Evolutionary conservation across 2,113 vertebrate species (phyloP), one percentile per base, ranked within the genome.

Genomic region (Trematocara variabile): DNA sequence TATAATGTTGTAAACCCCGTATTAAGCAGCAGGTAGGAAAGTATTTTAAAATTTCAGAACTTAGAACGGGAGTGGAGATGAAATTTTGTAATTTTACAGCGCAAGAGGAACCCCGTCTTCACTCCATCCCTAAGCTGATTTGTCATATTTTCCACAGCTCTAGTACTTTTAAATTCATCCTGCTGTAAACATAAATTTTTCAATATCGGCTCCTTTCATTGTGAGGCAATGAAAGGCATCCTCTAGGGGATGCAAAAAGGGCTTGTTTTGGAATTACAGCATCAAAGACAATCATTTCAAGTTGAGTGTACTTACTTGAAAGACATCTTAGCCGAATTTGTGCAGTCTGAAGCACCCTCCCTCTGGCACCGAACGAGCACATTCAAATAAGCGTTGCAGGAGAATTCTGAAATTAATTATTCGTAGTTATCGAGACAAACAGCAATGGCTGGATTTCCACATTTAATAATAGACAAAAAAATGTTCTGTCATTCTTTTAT

Each of bases 401-500:
- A n/a, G 20, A 39, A 22, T 50, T 16, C 4, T 2, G 0, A 82
- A 39, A n/a, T 54, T 30, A 77, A 33, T 48, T 41, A 25, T 30
- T 56, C 4, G 39, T 4, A 79, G 6, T 58, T 12, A 88, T 25
- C 4, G n/a, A 85, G 33, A 79, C 48, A 80, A 79, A 94, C 77
- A 86, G 41, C 78, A 48, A 34, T 1, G 54, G 33, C 9, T 82
- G 90, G 84, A 90, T 96, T 95, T 96, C 94, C 87, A 94, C 93
- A 92, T 98, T 98, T 98, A 98, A 98, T 98, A 98, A 95, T 94
- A 95, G 94, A 96, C 95, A 95, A 96, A 75, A 63, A 63, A 97
- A 94, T 89, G 94, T 92, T 93, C 91, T 96, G 96, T 97, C 97
- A 97, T 97, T 96, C 96, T 96, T 93, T 95, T 95, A 96, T 96